Conservation (phyloP, 2,113 vertebrate genomes). For the Pao palembangensis region DNA sequence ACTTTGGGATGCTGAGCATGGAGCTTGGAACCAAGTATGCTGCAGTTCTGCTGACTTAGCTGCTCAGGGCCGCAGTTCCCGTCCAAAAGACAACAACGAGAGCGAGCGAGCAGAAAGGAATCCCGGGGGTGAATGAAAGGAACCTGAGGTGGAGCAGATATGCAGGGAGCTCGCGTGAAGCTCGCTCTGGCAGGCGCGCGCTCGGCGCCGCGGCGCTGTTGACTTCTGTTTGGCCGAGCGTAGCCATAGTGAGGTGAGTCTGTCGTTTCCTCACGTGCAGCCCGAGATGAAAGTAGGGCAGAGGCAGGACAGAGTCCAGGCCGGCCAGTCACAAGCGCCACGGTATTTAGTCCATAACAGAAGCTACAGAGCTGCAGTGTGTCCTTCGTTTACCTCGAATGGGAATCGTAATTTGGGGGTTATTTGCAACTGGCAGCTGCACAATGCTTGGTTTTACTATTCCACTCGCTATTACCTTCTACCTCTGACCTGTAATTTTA, state of each 20-base stretch:
- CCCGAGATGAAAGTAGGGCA: constrained; percentile 36
- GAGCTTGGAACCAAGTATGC: constrained; percentile 42
- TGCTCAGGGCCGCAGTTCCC: constrained; percentile 11
- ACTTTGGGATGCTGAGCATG: constrained; percentile 49
- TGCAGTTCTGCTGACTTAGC: constrained; percentile 57
- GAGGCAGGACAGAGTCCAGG: constrained; percentile 25
- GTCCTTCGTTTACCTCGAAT: too few species aligned
- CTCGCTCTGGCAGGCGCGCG: constrained; percentile 30
- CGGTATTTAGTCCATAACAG: too few species aligned
- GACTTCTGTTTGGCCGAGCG: constrained; percentile 64
- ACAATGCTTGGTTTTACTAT: too few species aligned
- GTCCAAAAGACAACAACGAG: constrained; percentile 53
- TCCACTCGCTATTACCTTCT: too few species aligned
- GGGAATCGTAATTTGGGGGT: too few species aligned
- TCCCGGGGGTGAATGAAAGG: constrained; percentile 29
- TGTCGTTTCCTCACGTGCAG: constrained; percentile 54
- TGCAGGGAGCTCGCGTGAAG: constrained; percentile 25
- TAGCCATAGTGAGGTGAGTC: constrained; percentile 60
- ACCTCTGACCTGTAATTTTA: too few species aligned
- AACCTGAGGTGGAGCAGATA: constrained; percentile 58
- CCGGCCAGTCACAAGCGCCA: neutral
- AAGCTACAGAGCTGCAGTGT: too few species aligned
- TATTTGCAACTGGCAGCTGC: too few species aligned
- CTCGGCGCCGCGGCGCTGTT: constrained; percentile 41
- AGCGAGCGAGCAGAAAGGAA: constrained; percentile 16